Base-by-base conservation (phyloP, 2,888 invertebrate genomes). In the Formica aserva region DNA sequence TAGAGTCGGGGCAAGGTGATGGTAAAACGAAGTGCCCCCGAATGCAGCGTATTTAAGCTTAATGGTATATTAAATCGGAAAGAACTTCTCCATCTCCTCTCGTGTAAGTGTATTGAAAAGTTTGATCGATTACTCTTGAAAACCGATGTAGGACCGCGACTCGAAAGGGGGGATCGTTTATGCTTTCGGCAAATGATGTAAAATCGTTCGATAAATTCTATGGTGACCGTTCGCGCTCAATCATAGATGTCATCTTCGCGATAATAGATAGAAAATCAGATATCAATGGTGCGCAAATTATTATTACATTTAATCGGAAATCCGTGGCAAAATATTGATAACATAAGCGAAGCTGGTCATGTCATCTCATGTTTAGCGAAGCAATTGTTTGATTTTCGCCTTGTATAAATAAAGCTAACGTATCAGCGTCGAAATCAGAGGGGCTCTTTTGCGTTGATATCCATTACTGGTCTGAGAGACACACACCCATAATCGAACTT, bases 41-140 rank as follows among this genome's bases (percentile, higher is more conserved):
- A 48, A 60, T 63, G 63, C 81, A 66, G 77, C 55, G 66, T 63
- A 82, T 82, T 82, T 77, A 62, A 75, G 52, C 76, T 82, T 74
- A 77, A 82, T 82, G 82, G 77, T 76, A 82, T 77, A 76, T 82
- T 82, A 66, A 82, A 82, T 82, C 77, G 77, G 55, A 55, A 75
- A 75, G 63, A 62, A 76, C 63, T 78, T 66, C 48, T 35, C 55
- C 78, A 18, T 26, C 66, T 41, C 45, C 26, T 41, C 45, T 41
- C 66, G 65, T 38, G 60, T 66, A 74, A 82, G 82, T 77, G 35
- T 77, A 82, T 82, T 66, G 82, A 82, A 76, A 75, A 82, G 82
- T 77, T 82, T 82, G 82, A 82, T 82, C 78, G 78, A 82, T 82
- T 22, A 77, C 66, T 11, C 26, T 78, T 77, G 67, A 82, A 66